Percentiles rank a stretch among this genome's conserved stretches.
Evolutionary conservation across 2,113 vertebrate genomes (phyloP).

Genomic region (Mirounga angustirostris): DNA sequence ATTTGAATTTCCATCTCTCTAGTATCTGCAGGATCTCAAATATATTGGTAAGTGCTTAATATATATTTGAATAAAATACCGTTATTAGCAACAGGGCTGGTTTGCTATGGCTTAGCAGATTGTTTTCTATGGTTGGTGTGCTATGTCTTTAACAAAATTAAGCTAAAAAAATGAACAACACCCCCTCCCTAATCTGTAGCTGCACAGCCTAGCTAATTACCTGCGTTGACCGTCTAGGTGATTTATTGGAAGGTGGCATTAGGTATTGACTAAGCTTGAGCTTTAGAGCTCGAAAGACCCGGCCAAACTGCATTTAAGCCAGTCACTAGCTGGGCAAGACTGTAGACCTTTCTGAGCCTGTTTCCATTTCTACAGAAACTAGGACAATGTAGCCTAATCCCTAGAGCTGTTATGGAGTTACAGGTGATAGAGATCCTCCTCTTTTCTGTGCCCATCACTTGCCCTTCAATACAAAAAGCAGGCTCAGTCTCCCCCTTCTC

Average conservation of each 20-base stretch:
- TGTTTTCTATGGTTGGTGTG: not conserved
- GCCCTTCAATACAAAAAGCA: not conserved
- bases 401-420: not conserved
- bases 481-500: not conserved
- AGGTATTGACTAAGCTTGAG: not conserved
- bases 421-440: not conserved
- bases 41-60: not conserved
- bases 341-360: not conserved
- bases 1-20: not conserved
- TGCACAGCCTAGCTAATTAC: not conserved
- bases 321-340: not conserved
- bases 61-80: not conserved
- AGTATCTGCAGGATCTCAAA: not conserved
- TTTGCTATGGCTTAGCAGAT: not conserved
- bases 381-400: not conserved
- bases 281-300: not conserved
- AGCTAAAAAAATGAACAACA: slow-evolving; percentile 8
- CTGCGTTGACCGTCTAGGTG: not conserved
- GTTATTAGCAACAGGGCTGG: not conserved
- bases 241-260: not conserved
- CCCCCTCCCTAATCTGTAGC: not conserved
- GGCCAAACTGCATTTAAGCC: not conserved
- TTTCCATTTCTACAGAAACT: not conserved
- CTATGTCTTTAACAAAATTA: not conserved
- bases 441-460: not conserved